phyloP scores from a whole-genome alignment of 2,888 invertebrate species.

The Napeogenes sylphis region DNA sequence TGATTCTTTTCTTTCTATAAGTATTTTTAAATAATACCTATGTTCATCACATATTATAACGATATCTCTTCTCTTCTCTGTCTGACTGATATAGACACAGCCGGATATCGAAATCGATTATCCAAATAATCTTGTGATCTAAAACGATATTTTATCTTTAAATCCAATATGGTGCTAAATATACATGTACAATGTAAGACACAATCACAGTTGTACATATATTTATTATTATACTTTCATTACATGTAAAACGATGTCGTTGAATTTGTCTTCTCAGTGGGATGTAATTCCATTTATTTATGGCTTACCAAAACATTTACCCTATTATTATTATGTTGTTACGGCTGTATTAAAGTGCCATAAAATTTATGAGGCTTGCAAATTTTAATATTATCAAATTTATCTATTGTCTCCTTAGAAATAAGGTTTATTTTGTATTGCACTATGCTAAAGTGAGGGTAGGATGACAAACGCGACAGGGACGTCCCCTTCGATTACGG shows the following conservation, averaged over 20 bases:
- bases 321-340: constrained; percentile 75
- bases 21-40: no score
- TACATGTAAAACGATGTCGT: constrained; percentile 39
- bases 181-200: no score
- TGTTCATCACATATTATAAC: no score
- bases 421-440: constrained; percentile 37
- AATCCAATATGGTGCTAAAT: no score
- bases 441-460: constrained; percentile 41
- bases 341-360: constrained; percentile 75
- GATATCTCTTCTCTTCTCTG: no score
- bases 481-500: constrained; percentile 70
- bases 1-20: no score
- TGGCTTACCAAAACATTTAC: constrained; percentile 77
- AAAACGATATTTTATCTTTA: no score
- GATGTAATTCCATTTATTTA: constrained; percentile 68
- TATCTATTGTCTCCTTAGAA: constrained; percentile 11
- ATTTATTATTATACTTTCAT: constrained; percentile 6
- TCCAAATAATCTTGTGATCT: no score
- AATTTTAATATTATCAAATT: constrained; percentile 36
- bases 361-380: constrained; percentile 74
- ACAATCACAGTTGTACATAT: no score
- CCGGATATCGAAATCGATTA: no score
- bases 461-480: constrained; percentile 63
- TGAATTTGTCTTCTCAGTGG: constrained; percentile 63
- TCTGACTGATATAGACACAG: no score